Conservation (phyloP, 2,113 vertebrate genomes). For the Malurus alboscapulatus region DNA sequence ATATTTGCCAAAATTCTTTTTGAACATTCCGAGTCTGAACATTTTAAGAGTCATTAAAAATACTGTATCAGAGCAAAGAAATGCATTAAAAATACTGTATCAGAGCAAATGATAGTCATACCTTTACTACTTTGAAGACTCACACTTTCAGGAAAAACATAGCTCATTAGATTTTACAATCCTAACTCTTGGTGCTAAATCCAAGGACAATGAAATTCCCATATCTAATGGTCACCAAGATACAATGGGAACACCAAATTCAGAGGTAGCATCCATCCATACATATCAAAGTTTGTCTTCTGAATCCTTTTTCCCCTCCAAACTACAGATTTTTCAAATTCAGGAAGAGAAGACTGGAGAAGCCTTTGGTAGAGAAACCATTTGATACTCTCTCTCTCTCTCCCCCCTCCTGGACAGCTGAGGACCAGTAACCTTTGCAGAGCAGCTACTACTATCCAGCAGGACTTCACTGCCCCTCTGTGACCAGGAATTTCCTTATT, state of each 20-base stretch:
- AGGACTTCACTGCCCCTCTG: rapidly evolving
- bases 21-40: neutral
- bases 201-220: neutral
- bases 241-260: neutral
- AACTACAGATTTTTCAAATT: neutral
- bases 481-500: neutral
- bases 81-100: neutral
- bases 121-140: neutral
- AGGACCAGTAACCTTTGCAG: neutral
- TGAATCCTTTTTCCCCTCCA: neutral
- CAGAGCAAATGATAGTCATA: neutral
- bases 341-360: neutral
- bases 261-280: neutral
- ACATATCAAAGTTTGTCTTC: neutral
- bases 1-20: neutral
- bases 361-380: neutral
- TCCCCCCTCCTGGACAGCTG: neutral
- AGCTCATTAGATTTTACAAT: neutral
- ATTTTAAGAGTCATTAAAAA: neutral
- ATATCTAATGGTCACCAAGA: neutral
- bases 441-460: neutral
- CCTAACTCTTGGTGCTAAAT: neutral
- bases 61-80: neutral
- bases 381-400: neutral
- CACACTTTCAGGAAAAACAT: neutral